Evolutionary conservation across 2,113 vertebrate species (phyloP), one percentile per base, ranked within the genome.

Genomic region (Jacana jacana): DNA sequence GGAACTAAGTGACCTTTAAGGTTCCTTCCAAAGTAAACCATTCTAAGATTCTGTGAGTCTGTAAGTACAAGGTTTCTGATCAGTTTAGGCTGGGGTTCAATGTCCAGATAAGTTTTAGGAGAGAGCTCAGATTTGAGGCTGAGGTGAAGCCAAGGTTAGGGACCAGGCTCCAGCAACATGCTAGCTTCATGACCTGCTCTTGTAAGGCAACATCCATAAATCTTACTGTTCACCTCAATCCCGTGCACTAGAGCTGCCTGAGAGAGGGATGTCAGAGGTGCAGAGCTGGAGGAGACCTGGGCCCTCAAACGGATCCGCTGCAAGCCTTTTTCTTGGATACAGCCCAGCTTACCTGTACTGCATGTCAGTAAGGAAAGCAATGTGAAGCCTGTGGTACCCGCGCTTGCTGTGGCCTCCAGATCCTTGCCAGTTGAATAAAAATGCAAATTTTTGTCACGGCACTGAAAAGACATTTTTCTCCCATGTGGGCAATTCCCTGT

Each of bases 241-340:
- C 10, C 9, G 17, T 7, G 52, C 66, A 3, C 13, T 0, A 5
- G 30, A 33, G 49, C 83, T 52, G 77, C 31, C 25, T 1, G 16
- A 6, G 28, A 54, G 20, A 23, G 55, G 3, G 13, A 11, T 5
- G 11, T 1, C 30, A 48, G 63, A 10, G 72, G 6, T 1, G 3
- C 39, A 17, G 79, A 40, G 51, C 58, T 4, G 35, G 23, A 40
- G 42, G 17, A 75, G 42, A 10, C 31, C 19, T 6, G 40, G 10
- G 14, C 17, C 51, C 51, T 4, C 22, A 2, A 8, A 68, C 0
- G 7, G 72, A 6, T 22, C 11, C 4, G 0, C 15, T 10, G 73
- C 39, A 64, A 65, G 37, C 51, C 31, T 4, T 4, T 24, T 73
- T 30, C 46, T 61, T 1, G 7, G 31, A 7, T 1, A 13, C 33